These are phyloP conservation scores for Xerus rutilus DNA, from an alignment of 2,797 vertebrate species.

Conservation along the genomic window DNA sequence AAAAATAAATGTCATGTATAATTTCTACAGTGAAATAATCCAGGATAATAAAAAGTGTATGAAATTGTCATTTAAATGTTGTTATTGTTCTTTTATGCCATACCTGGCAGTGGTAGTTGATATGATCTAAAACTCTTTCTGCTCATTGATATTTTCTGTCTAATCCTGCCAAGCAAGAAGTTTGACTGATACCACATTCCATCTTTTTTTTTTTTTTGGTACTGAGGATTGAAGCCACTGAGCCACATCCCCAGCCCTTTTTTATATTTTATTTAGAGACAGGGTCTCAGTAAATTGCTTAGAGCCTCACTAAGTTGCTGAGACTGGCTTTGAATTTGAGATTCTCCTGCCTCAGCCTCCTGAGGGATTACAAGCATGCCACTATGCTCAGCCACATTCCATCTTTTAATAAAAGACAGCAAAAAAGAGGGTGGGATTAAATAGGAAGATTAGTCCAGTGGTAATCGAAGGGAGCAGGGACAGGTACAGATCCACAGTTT, in stretches of 20 bases:
- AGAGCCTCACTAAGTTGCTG: too few relatives aligned
- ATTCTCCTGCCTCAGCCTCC: too few relatives aligned
- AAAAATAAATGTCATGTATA: background rate
- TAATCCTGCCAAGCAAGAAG: background rate
- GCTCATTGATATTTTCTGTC: background rate
- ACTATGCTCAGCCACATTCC: background rate
- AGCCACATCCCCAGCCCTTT: too few relatives aligned
- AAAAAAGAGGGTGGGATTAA: background rate
- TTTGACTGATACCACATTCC: background rate
- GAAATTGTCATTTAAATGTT: constrained; percentile 33
- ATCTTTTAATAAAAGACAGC: background rate
- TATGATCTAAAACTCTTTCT: background rate
- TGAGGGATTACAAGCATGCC: too few relatives aligned
- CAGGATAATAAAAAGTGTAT: background rate
- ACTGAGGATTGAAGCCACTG: too few relatives aligned
- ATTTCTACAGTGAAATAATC: background rate
- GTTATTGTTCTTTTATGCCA: background rate
- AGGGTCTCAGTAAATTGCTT: too few relatives aligned
- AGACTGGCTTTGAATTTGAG: too few relatives aligned
- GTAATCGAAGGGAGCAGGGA: background rate
- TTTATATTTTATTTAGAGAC: too few relatives aligned
- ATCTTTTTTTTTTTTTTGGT: background rate
- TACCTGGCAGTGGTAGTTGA: background rate
- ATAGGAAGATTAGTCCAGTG: background rate
- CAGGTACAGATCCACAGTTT: background rate